phyloP scores from a whole-genome alignment of 2,113 vertebrate species.

The Protobothrops flavoviridis region DNA sequence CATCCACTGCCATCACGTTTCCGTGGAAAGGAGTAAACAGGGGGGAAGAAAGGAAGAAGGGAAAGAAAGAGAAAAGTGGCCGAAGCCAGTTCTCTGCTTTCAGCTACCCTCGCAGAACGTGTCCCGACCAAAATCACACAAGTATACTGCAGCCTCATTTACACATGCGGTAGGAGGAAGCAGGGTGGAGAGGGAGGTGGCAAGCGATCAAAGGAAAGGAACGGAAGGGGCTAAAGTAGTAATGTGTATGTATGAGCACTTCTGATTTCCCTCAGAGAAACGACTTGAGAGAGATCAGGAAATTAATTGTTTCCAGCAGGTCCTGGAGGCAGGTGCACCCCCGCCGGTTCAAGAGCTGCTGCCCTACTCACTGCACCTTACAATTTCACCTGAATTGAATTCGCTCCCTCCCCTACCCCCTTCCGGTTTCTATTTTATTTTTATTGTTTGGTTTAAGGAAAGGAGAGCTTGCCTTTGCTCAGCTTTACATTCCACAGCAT shows the following conservation, averaged over 20 bases:
- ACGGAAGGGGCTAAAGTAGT: constrained; percentile 11
- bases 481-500: constrained; percentile 54
- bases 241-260: constrained; percentile 7
- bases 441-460: neutral
- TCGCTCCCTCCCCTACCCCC: too few relatives aligned
- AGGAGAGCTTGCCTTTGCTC: constrained; percentile 21
- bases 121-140: neutral
- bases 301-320: constrained; percentile 9
- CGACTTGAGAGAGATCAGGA: constrained; percentile 14
- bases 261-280: constrained; percentile 7
- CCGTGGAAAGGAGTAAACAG: constrained; percentile 31
- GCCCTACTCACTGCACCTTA: constrained; percentile 31
- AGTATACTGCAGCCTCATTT: constrained; percentile 34
- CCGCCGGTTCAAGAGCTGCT: constrained; percentile 44
- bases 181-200: constrained; percentile 6
- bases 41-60: constrained; percentile 19
- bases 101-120: constrained; percentile 38
- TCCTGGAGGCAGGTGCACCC: constrained; percentile 47
- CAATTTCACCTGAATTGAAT: constrained; percentile 24
- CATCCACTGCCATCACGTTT: constrained; percentile 26
- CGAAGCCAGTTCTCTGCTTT: constrained; percentile 25
- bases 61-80: constrained; percentile 43
- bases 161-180: neutral
- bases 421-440: neutral
- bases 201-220: constrained; percentile 11